Evolutionary conservation across 1,140 invertebrate species (phyloP).

Genomic region (Drosophila baimaii): DNA sequence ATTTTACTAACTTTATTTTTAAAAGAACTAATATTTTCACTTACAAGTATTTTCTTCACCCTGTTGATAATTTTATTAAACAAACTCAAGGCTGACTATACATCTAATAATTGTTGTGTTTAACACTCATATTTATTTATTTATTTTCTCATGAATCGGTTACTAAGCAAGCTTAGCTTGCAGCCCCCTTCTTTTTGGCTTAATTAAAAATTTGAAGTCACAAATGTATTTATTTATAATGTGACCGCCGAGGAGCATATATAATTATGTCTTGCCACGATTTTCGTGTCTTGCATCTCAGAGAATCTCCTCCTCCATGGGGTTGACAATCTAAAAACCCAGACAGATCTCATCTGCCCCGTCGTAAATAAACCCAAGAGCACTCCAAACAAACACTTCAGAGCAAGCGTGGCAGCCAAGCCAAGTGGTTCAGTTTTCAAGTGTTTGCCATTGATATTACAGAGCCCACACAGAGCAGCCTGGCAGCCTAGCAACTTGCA

Average conservation of each 20-base stretch:
- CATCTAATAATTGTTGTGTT: background rate
- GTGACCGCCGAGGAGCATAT: background rate
- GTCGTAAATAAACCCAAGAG: constrained; percentile 55
- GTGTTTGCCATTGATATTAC: constrained; percentile 72
- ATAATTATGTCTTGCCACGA: constrained; percentile 47
- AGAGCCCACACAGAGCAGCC: constrained; percentile 42
- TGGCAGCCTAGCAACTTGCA: constrained; percentile 6
- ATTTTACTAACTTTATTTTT: too few species aligned
- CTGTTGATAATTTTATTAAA: too few species aligned
- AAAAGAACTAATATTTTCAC: too few species aligned
- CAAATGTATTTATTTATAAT: background rate
- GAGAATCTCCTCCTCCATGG: background rate
- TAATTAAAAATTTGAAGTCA: constrained; percentile 11
- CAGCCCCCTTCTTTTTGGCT: background rate
- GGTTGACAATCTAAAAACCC: constrained; percentile 39
- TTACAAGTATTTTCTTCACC: too few species aligned
- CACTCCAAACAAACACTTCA: constrained; percentile 66
- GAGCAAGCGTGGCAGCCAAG: constrained; percentile 60
- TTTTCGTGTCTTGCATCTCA: constrained; percentile 45
- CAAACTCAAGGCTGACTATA: too few species aligned
- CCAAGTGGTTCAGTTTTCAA: constrained; percentile 64
- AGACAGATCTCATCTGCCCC: constrained; percentile 38
- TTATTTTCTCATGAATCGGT: background rate
- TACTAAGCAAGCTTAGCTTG: background rate
- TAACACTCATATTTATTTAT: background rate